A percentile compares a stretch with the other conserved stretches of the same genome.
phyloP scores from a whole-genome alignment of 2,888 invertebrate genomes.

The Xanthia icteritia region DNA sequence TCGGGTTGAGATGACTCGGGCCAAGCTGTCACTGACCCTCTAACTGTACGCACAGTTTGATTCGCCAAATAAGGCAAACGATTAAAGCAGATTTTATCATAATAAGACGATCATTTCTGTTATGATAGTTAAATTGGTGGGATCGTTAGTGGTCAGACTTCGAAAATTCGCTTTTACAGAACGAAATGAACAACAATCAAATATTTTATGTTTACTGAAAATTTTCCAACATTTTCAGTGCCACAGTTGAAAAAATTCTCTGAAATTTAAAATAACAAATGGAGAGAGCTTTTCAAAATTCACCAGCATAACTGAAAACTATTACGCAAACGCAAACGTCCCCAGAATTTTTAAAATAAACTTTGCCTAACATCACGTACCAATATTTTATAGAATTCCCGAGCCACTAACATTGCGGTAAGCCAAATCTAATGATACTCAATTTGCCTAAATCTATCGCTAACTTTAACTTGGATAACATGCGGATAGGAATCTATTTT shows the following conservation, averaged over 20 bases:
- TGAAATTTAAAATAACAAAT: constrained; percentile 5
- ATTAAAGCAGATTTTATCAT: too few relatives aligned
- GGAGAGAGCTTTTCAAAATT: constrained; percentile 19
- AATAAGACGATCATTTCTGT: background rate
- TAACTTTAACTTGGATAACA: constrained; percentile 32
- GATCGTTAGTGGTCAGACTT: background rate
- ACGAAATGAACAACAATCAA: background rate
- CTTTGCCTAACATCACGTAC: constrained; percentile 23
- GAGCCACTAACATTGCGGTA: constrained; percentile 27
- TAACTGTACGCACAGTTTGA: too few relatives aligned
- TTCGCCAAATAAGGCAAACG: too few relatives aligned
- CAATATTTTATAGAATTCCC: constrained; percentile 42
- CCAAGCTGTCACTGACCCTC: too few relatives aligned
- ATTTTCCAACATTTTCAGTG: background rate
- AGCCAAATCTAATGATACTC: constrained; percentile 48
- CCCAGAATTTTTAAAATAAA: constrained; percentile 27
- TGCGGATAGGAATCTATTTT: constrained; percentile 24
- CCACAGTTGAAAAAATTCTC: background rate
- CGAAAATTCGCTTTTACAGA: background rate
- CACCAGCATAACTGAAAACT: constrained; percentile 17
- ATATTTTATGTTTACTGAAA: background rate
- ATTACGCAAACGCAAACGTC: background rate
- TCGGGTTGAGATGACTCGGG: too few relatives aligned
- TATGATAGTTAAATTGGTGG: too few relatives aligned
- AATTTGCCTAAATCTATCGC: constrained; percentile 49